Evolutionary conservation across 23 tunicate genomes (phyloP), one percentile per base, ranked within the genome.

Genomic region (Ascidia mentula): DNA sequence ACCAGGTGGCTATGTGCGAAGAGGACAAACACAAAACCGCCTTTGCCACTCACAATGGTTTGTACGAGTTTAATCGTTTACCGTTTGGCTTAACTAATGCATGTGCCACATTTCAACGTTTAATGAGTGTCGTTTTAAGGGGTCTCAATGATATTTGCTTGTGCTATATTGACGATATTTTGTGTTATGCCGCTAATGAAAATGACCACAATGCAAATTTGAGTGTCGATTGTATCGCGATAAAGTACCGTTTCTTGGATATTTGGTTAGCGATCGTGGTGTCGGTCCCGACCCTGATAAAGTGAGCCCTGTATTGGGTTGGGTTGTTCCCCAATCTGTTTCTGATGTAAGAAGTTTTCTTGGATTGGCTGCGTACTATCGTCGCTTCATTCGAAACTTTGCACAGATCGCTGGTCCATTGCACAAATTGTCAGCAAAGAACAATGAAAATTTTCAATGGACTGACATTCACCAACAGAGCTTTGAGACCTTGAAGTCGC

Each of bases 21-120:
- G 37, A 17, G 8, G 46, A 38, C 7, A 38, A 39, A 39, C 34
- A 74, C 36, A 74, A 74, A 39, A 74, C 78, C 2, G 78, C 78
- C 4, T 74, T 74, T 74, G 33, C 78, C n/a, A 5, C 34, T 17
- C 78, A 74, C 37, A 74, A 35, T 20, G 78, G 78, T 38, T 39
- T 74, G 53, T 74, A 38, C 30, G 46, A 74, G 15, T 74, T 74
- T 74, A 74, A 74, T 18, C 38, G 6, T 36, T 31, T 74, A 70
- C 69, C 36, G 30, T 45, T 77, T 42, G 80, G 80, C 20, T 31
- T 69, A 28, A 31, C 72, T 31, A 69, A 69, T 69, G 72, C 53
- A 9, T 42, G 53, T 42, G 53, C 53, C 53, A 53, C 65, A 28
- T 53, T 53, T 53, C 65, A 53, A 28, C 65, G 65, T 6, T 53